Evolutionary conservation across 2,797 vertebrate genomes (phyloP).

Genomic region (Sciaenops ocellatus): DNA sequence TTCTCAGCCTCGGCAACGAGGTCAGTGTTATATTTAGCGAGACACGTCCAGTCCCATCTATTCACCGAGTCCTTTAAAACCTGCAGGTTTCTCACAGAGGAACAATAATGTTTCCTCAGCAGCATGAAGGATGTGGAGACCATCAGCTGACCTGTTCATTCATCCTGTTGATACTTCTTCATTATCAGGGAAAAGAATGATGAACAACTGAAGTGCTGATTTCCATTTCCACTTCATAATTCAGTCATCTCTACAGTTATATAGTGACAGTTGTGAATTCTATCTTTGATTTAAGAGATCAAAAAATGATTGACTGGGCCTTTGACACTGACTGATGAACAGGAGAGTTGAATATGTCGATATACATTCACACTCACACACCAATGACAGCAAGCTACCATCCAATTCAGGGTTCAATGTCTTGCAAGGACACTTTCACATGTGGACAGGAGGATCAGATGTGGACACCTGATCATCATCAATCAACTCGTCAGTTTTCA

Average conservation of each 20-base stretch:
- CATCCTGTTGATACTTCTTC: not conserved
- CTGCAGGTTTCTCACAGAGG: slow-evolving; percentile 6
- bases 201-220: not conserved
- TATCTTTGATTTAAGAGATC: not conserved
- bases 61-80: slow-evolving; percentile 24
- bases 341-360: not conserved
- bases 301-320: not conserved
- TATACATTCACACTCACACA: not conserved
- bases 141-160: not conserved
- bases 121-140: not conserved
- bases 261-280: not conserved
- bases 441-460: too few relatives aligned
- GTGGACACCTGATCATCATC: too few relatives aligned
- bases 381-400: too few relatives aligned
- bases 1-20: slow-evolving; percentile 24
- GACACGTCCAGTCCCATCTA: slow-evolving; percentile 18
- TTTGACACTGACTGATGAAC: not conserved
- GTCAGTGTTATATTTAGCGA: slow-evolving; percentile 39
- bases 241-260: not conserved
- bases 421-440: too few relatives aligned
- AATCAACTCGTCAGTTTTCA: too few relatives aligned
- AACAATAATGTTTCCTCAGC: not conserved
- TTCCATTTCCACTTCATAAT: not conserved
- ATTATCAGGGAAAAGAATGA: not conserved
- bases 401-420: too few relatives aligned